Conservation (phyloP, 2,888 invertebrate species). For the Leptopilina syphax region DNA sequence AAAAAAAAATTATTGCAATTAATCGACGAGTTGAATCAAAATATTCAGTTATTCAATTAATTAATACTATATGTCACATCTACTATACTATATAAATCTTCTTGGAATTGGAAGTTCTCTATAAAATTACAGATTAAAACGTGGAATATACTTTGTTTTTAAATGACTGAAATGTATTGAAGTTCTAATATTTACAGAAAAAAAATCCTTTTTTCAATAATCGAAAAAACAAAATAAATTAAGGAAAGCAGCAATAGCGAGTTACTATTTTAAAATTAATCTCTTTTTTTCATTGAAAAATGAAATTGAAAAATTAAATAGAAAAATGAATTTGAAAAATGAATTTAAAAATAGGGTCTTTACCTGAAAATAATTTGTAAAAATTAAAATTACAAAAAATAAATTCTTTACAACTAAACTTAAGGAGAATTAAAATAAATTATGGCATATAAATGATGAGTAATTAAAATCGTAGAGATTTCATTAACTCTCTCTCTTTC, state of each 20-base stretch:
- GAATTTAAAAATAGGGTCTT: too few species aligned
- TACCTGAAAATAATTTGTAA: too few species aligned
- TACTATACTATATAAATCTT: conserved; percentile 22
- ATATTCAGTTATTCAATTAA: conserved; percentile 1
- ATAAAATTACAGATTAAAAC: conserved; percentile 21
- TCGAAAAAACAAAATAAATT: background rate
- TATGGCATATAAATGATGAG: conserved; percentile 42
- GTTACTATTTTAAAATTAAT: background rate
- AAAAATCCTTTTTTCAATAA: background rate
- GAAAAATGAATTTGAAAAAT: too few species aligned
- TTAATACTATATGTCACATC: conserved; percentile 18
- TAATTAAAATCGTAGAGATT: too few species aligned
- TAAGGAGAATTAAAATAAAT: conserved; percentile 45
- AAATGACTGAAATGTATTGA: conserved; percentile 20
- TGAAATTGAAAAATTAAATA: background rate
- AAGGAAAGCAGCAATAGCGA: background rate
- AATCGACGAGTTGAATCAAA: conserved; percentile 24
- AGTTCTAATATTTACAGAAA: background rate
- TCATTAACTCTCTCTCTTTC: too few species aligned
- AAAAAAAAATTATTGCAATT: conserved; percentile 31
- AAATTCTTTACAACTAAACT: background rate
- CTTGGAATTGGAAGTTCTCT: conserved; percentile 23
- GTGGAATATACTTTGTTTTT: conserved; percentile 14
- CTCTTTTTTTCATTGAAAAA: background rate
- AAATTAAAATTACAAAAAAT: too few species aligned